Conservation (phyloP, 2,888 invertebrate genomes). For the Xestia c-nigrum region DNA sequence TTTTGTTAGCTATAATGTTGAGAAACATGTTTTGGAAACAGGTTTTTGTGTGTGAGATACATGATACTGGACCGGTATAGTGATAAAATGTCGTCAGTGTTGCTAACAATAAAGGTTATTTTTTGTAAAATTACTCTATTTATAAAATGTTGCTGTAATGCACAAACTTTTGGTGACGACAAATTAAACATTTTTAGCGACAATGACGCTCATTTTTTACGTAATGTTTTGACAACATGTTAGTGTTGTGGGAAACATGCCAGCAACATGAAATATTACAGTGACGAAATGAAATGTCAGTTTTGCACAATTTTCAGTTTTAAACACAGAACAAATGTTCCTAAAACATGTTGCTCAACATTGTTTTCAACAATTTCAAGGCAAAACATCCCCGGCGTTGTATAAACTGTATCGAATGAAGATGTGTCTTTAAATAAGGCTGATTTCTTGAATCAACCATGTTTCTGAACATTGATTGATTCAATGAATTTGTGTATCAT, state of each 20-base stretch:
- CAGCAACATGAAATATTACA: not conserved
- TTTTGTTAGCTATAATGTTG: not conserved
- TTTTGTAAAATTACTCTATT: not conserved
- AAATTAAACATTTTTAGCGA: not conserved
- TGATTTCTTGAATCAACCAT: conserved; percentile 33
- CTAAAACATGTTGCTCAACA: not conserved
- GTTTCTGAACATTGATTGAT: conserved; percentile 1
- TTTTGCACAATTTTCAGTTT: not conserved
- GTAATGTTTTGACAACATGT: not conserved
- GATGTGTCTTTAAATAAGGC: not conserved
- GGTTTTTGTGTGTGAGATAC: not conserved
- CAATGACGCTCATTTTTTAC: not conserved
- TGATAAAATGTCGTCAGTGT: not conserved
- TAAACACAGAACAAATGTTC: not conserved
- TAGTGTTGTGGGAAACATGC: not conserved
- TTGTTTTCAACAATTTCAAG: not conserved
- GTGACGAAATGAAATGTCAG: not conserved
- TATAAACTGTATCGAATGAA: not conserved
- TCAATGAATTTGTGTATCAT: not conserved
- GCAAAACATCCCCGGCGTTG: not conserved
- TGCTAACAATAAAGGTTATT: not conserved
- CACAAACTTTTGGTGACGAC: not conserved
- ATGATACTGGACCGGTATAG: not conserved
- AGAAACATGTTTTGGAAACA: not conserved
- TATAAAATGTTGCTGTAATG: not conserved